Evolutionary conservation across 2,888 invertebrate species (phyloP).

Genomic region (Melinopterus prodromus): DNA sequence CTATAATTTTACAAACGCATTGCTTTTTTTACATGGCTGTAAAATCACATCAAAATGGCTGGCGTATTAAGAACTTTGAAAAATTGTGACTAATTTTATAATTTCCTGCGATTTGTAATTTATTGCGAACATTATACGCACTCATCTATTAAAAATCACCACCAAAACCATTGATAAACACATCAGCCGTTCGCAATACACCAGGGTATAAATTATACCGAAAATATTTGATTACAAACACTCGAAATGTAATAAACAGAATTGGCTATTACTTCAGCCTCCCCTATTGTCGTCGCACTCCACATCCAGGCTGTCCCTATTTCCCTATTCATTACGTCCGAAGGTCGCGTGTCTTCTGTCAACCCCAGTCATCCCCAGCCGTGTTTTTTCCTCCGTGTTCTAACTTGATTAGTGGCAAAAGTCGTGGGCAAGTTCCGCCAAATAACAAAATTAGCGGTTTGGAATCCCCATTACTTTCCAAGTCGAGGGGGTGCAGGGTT

Average conservation of each 20-base stretch:
- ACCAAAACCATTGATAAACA: neutral
- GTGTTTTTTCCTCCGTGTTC: constrained; percentile 33
- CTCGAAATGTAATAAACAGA: constrained; percentile 31
- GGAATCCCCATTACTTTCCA: constrained; percentile 36
- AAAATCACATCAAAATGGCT: too few relatives aligned
- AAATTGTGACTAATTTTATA: too few relatives aligned
- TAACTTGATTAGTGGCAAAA: constrained; percentile 43
- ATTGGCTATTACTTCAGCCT: constrained; percentile 26
- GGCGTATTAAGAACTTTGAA: too few relatives aligned
- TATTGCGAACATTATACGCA: too few relatives aligned
- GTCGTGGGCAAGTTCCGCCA: constrained; percentile 37
- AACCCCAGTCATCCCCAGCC: constrained; percentile 6
- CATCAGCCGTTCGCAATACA: neutral
- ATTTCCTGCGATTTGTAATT: too few relatives aligned
- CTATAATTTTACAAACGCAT: too few relatives aligned
- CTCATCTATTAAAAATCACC: too few relatives aligned
- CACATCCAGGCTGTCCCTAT: neutral
- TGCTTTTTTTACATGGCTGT: too few relatives aligned
- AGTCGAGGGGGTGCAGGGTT: constrained; percentile 6
- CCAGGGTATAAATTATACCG: constrained; percentile 4
- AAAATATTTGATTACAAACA: constrained; percentile 35
- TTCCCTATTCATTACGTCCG: neutral
- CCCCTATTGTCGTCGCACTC: neutral
- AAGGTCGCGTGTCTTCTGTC: neutral
- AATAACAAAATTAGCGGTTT: constrained; percentile 45